These are phyloP conservation scores for Chrysochloris asiatica DNA, from an alignment of 2,113 vertebrate genomes.

Conservation along the genomic window DNA sequence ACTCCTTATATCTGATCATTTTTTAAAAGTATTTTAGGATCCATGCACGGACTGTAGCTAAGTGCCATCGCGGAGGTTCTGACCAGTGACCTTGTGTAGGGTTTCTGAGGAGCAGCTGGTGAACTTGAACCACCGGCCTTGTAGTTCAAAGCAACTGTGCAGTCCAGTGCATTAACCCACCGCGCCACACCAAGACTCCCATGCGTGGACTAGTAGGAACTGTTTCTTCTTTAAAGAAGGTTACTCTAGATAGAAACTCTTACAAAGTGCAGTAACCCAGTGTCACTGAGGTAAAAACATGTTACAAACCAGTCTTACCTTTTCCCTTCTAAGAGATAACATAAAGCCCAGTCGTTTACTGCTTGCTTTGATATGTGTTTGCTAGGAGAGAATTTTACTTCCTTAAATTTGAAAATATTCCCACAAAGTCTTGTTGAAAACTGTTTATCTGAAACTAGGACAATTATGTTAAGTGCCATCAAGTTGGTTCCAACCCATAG, in stretches of 20 bases:
- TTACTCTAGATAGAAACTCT: not conserved
- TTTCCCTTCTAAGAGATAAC: not conserved
- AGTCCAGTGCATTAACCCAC: too few relatives aligned
- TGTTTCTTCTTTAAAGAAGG: constrained; percentile 2
- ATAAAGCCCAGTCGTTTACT: not conserved
- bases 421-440: constrained; percentile 9
- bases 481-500: too few relatives aligned
- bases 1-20: constrained; percentile 35
- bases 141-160: too few relatives aligned
- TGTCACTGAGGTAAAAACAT: constrained; percentile 13
- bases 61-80: too few relatives aligned
- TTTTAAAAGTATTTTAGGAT: not conserved
- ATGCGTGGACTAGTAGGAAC: not conserved
- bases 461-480: not conserved
- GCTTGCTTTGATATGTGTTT: not conserved
- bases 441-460: not conserved
- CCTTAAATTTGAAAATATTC: constrained; percentile 2
- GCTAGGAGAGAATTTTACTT: not conserved
- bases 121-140: too few relatives aligned
- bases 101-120: too few relatives aligned
- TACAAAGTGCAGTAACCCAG: constrained; percentile 37
- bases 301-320: not conserved
- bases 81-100: too few relatives aligned
- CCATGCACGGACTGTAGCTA: too few relatives aligned
- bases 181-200: too few relatives aligned